Percentiles rank a stretch among this genome's conserved stretches.
Conservation (phyloP, 2,113 vertebrate species). For the Pongo abelii region DNA sequence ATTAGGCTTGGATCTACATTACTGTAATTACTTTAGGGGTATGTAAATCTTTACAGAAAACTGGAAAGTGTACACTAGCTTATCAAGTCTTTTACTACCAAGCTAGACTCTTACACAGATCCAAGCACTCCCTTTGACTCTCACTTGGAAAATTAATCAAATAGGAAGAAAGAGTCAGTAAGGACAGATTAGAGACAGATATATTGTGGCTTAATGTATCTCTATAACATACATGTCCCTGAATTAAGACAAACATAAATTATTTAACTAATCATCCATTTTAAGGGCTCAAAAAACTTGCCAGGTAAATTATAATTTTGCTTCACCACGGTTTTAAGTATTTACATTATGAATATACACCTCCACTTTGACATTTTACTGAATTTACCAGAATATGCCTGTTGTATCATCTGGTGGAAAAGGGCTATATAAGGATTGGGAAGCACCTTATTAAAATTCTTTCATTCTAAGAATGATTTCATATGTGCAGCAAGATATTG, state of each 20-base stretch:
- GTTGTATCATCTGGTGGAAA: background rate
- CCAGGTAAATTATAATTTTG: background rate
- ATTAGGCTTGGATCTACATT: background rate
- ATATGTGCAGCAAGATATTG: background rate
- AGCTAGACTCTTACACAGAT: background rate
- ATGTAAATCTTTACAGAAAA: background rate
- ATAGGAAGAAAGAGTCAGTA: background rate
- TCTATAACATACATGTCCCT: background rate
- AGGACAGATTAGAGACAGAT: background rate
- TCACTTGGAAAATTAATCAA: background rate
- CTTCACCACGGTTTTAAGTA: background rate
- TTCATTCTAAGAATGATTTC: background rate
- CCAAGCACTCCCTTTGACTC: background rate
- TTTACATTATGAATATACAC: background rate
- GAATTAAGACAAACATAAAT: background rate
- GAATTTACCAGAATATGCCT: background rate
- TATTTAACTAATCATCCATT: background rate
- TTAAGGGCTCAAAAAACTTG: background rate
- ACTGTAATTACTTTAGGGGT: background rate
- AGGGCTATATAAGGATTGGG: background rate
- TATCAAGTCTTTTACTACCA: background rate
- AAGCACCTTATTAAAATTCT: background rate
- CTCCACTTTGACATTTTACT: background rate
- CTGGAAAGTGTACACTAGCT: background rate
- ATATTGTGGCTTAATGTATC: background rate